Evolutionary conservation across 2,888 invertebrate species (phyloP).

Genomic region (Amblyjoppa fuscipennis): DNA sequence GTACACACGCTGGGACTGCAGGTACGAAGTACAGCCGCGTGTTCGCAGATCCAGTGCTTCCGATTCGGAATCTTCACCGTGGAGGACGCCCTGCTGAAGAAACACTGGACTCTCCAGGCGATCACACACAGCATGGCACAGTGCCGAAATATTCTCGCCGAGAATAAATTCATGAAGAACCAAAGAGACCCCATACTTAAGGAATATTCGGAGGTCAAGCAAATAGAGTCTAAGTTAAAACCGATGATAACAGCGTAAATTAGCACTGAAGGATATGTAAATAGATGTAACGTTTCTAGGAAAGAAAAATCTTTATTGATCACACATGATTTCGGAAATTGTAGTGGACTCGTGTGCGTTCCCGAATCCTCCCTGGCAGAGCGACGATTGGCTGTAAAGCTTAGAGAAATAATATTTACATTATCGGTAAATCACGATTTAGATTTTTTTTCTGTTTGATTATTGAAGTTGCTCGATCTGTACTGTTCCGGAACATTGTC

Average conservation of each 20-base stretch:
- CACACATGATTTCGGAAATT: slow-evolving; percentile 18
- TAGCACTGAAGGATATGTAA: slow-evolving; percentile 18
- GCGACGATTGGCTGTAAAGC: neutral
- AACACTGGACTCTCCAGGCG: slow-evolving; percentile 92
- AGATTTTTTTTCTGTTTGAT: slow-evolving; percentile 62
- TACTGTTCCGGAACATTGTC: slow-evolving; percentile 73
- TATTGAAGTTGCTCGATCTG: slow-evolving; percentile 68
- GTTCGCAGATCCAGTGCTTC: slow-evolving; percentile 92
- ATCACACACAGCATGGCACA: slow-evolving; percentile 89
- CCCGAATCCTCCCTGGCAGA: neutral
- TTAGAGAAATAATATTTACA: neutral
- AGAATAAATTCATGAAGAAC: slow-evolving; percentile 85
- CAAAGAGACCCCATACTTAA: slow-evolving; percentile 78
- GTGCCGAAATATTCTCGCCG: slow-evolving; percentile 86
- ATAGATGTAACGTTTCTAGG: slow-evolving; percentile 3
- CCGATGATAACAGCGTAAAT: slow-evolving; percentile 24
- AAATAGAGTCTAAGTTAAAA: slow-evolving; percentile 39
- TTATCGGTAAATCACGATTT: slow-evolving; percentile 44
- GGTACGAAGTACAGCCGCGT: slow-evolving; percentile 92
- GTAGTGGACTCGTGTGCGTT: slow-evolving; percentile 10
- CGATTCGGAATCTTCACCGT: slow-evolving; percentile 93
- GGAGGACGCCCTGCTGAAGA: slow-evolving; percentile 91
- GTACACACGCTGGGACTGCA: slow-evolving; percentile 94
- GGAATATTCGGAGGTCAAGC: slow-evolving; percentile 51
- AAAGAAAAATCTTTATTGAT: slow-evolving; percentile 43